Conservation (phyloP, 2,113 vertebrate species). For the Pteruthius melanotis region DNA sequence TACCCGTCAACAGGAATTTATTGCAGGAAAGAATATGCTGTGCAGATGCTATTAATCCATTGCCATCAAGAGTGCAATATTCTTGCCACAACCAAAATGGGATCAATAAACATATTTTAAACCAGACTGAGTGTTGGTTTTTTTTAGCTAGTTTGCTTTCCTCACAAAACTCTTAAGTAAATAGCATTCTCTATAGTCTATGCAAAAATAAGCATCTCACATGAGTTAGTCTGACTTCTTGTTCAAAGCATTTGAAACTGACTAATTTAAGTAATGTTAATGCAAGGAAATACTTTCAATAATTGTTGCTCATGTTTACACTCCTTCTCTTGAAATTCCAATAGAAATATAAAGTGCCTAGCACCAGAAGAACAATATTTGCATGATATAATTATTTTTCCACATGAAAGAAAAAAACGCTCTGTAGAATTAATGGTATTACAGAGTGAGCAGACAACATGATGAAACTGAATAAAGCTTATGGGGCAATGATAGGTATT, state of each 20-base stretch:
- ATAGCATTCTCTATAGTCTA: not conserved
- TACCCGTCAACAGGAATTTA: not conserved
- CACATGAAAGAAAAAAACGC: not conserved
- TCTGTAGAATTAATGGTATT: constrained; percentile 12
- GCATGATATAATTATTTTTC: constrained; percentile 38
- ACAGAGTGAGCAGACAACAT: not conserved
- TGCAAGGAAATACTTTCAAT: not conserved
- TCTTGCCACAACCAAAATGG: constrained; percentile 44
- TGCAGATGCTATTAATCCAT: constrained; percentile 6
- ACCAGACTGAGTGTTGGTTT: constrained; percentile 31
- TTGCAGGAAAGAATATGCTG: not conserved
- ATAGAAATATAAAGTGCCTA: constrained; percentile 48
- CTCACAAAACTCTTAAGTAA: constrained; percentile 25
- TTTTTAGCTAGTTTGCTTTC: constrained; percentile 47
- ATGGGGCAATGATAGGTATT: not conserved
- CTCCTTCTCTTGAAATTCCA: not conserved
- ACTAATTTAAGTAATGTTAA: constrained; percentile 43
- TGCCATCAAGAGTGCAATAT: constrained; percentile 5
- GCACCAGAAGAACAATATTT: constrained; percentile 58
- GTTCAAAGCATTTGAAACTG: constrained; percentile 59
- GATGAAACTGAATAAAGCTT: not conserved
- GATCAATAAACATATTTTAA: constrained; percentile 29
- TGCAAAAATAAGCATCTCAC: constrained; percentile 26
- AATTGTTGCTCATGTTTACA: constrained; percentile 43
- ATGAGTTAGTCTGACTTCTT: not conserved